These are phyloP conservation scores for Tamias sibiricus DNA, from an alignment of 2,113 vertebrate genomes.

Conservation along the genomic window DNA sequence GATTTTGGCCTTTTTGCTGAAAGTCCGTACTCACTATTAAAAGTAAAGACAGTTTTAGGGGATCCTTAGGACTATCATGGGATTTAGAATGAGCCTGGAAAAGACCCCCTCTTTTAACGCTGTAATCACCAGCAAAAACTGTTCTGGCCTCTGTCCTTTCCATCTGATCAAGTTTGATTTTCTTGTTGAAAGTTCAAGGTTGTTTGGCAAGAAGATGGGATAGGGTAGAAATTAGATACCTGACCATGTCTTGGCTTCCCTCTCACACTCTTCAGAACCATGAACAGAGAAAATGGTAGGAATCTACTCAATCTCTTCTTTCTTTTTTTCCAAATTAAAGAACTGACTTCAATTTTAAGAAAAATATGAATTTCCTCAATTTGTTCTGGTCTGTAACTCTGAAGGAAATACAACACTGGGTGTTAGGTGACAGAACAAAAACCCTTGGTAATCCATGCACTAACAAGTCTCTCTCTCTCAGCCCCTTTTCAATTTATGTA, in stretches of 20 bases:
- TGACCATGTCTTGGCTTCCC: neutral
- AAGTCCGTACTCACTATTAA: neutral
- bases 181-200: neutral
- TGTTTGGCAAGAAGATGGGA: neutral
- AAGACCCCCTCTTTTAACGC: rapidly evolving
- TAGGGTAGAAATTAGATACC: neutral
- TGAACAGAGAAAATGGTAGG: neutral
- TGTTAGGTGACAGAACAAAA: neutral
- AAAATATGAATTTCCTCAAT: neutral
- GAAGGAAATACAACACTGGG: neutral
- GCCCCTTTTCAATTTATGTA: neutral
- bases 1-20: neutral
- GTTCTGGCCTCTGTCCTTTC: rapidly evolving
- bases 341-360: neutral
- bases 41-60: neutral
- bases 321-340: neutral
- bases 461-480: neutral
- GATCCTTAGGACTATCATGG: neutral
- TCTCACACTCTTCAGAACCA: neutral
- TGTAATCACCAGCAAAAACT: neutral
- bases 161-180: neutral
- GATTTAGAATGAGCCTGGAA: neutral
- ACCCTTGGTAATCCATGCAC: neutral
- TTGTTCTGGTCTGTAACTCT: neutral
- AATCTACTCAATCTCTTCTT: neutral